Conservation (phyloP, 2,113 vertebrate species). For the Megaceryle torquata region DNA sequence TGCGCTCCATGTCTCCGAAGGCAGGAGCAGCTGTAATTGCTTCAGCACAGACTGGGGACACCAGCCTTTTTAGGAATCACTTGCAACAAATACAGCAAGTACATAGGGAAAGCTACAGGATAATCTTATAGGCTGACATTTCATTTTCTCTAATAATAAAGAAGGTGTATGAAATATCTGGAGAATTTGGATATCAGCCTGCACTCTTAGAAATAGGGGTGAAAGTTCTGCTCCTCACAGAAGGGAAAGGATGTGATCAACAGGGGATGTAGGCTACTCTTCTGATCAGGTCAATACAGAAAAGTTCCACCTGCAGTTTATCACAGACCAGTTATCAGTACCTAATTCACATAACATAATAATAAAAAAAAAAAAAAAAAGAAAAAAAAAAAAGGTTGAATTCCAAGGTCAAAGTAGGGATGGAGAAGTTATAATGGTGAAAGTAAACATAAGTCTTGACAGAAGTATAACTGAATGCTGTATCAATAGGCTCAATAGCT, state of each 20-base stretch:
- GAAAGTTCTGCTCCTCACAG: not conserved
- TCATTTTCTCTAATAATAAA: not conserved
- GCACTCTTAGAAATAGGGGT: not conserved
- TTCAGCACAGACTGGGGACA: not conserved
- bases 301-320: not conserved
- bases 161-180: not conserved
- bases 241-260: rapidly evolving
- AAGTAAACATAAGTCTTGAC: not conserved
- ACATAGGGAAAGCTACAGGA: not conserved
- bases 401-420: not conserved
- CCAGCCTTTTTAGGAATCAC: not conserved
- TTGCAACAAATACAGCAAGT: not conserved
- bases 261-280: not conserved
- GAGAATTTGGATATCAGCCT: not conserved
- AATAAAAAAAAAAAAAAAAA: not conserved
- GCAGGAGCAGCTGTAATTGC: not conserved
- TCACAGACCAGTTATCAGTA: not conserved
- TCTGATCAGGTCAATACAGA: not conserved
- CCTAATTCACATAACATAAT: not conserved
- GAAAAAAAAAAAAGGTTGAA: not conserved
- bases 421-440: not conserved
- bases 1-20: no score
- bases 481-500: not conserved
- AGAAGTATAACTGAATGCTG: not conserved
- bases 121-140: not conserved